Conservation (phyloP, 92 coral and sea anemone genomes). For the Scolanthus callimorphus region DNA sequence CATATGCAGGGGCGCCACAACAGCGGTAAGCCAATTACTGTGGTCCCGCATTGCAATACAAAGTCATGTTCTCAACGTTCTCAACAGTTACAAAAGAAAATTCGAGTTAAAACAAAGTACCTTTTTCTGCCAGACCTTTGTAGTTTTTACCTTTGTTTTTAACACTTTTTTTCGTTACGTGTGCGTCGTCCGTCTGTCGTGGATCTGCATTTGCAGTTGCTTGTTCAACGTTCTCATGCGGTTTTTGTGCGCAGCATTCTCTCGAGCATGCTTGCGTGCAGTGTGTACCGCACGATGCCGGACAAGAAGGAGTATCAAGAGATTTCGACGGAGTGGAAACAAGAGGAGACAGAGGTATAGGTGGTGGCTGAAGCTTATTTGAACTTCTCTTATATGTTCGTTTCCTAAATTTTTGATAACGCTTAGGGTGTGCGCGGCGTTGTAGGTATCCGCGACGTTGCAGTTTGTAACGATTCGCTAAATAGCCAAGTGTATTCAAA, state of each 20-base stretch:
- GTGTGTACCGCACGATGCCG: constrained; percentile 59
- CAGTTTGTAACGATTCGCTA: constrained; percentile 28
- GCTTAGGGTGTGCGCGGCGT: not conserved
- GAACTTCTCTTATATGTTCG: constrained; percentile 2
- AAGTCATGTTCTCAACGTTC: too few species aligned
- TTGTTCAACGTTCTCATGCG: too few species aligned
- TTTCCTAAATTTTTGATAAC: not conserved
- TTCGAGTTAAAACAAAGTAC: too few species aligned
- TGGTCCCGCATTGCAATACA: too few species aligned
- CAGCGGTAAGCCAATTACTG: too few species aligned
- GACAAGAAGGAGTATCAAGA: constrained; percentile 50
- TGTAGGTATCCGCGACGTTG: not conserved
- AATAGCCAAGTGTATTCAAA: constrained; percentile 39
- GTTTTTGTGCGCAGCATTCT: constrained; percentile 77
- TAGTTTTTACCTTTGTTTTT: too few species aligned
- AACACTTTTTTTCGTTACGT: too few species aligned
- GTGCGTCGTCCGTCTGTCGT: too few species aligned
- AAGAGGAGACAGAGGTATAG: constrained; percentile 41
- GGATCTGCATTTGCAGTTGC: too few species aligned
- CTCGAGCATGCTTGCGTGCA: constrained; percentile 77
- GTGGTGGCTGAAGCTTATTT: constrained; percentile 41
- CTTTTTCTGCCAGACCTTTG: too few species aligned
- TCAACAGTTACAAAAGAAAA: too few species aligned
- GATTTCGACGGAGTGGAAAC: constrained; percentile 9
- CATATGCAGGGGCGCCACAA: too few species aligned